Conservation (phyloP, 1,140 invertebrate genomes). For the Asbolus verrucosus region DNA sequence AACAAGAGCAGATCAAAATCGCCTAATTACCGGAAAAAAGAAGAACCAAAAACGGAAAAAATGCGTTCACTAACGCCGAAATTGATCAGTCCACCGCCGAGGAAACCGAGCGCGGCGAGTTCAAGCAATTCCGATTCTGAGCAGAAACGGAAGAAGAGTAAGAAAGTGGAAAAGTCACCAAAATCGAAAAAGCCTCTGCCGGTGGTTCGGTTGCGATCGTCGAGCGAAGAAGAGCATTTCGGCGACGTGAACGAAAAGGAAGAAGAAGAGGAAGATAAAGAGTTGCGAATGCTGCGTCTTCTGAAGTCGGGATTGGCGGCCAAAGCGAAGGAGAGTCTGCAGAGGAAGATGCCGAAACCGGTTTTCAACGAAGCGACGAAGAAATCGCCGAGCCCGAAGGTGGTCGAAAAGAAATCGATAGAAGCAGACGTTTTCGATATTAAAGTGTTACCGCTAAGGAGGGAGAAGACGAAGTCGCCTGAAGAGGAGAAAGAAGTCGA, state of each 20-base stretch:
- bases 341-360: conserved; percentile 66
- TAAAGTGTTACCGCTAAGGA: conserved; percentile 59
- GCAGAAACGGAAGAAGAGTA: not conserved
- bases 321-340: conserved; percentile 71
- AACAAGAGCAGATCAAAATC: conserved; percentile 5
- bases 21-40: conserved; percentile 32
- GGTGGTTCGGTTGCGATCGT: conserved; percentile 73
- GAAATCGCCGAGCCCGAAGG: conserved; percentile 47
- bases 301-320: conserved; percentile 74
- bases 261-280: conserved; percentile 68
- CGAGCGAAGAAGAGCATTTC: conserved; percentile 71
- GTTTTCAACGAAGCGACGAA: conserved; percentile 23
- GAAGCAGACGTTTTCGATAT: conserved; percentile 61
- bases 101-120: not conserved
- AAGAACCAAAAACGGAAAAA: conserved; percentile 17
- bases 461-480: conserved; percentile 38
- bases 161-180: conserved; percentile 43
- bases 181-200: conserved; percentile 64
- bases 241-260: conserved; percentile 66
- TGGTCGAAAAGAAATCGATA: conserved; percentile 52
- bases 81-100: no score
- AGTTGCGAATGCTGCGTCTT: conserved; percentile 73
- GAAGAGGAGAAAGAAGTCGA: conserved; percentile 44
- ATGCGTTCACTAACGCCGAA: conserved; percentile 20
- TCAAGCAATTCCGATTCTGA: conserved; percentile 27